A percentile compares a stretch with the other conserved stretches of the same genome.
phyloP scores from a whole-genome alignment of 2,888 invertebrate genomes.

The Lysandra coridon region DNA sequence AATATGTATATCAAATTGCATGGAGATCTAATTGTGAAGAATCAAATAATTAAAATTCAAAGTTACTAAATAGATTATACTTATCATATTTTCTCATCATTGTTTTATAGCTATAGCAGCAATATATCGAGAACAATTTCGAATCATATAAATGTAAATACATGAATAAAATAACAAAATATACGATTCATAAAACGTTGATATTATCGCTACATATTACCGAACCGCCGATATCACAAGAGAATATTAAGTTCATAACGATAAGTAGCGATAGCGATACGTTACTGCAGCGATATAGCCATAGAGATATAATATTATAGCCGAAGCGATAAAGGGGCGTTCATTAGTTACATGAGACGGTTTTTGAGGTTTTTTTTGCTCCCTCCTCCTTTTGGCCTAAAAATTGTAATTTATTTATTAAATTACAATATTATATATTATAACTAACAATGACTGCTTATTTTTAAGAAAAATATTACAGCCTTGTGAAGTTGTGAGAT shows the following conservation, averaged over 20 bases:
- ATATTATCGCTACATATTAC: conserved; percentile 24
- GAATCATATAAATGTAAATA: neutral
- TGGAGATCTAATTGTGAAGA: neutral
- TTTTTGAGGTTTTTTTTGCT: no score
- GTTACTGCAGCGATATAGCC: neutral
- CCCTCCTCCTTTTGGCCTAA: no score
- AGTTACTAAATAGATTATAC: neutral
- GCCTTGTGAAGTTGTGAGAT: no score
- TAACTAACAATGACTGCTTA: no score
- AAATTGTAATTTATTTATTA: no score
- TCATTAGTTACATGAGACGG: no score
- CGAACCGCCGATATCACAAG: conserved; percentile 15
- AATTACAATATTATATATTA: no score
- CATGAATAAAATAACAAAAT: conserved; percentile 9
- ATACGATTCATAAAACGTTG: conserved; percentile 26
- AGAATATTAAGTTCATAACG: conserved; percentile 14
- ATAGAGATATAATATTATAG: neutral
- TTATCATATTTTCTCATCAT: no score
- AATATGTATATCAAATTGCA: no score
- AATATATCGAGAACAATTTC: neutral
- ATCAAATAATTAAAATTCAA: neutral
- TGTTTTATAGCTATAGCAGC: neutral
- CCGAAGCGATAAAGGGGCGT: neutral
- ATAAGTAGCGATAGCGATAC: neutral
- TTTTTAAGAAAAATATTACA: no score